A percentile compares a stretch with the other conserved stretches of the same genome.
These are phyloP conservation scores for Halictus rubicundus DNA, from an alignment of 1,140 invertebrate genomes.

Conservation along the genomic window DNA sequence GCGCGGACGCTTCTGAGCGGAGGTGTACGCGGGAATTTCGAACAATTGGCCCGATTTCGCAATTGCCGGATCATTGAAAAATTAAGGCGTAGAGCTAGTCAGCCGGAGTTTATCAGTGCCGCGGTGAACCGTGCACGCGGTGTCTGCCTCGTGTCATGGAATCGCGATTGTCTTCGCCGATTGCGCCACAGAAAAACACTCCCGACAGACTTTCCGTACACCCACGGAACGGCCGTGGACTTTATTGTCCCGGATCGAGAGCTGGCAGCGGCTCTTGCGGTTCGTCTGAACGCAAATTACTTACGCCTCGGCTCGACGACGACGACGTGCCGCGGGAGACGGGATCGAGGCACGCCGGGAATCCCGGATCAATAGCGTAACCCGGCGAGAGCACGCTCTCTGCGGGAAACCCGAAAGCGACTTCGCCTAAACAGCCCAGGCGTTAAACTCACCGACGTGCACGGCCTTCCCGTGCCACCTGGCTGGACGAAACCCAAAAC, in stretches of 20 bases:
- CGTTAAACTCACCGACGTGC: constrained; percentile 7
- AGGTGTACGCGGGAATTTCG: background rate
- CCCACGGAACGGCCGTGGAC: constrained; percentile 64
- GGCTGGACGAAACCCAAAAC: no score
- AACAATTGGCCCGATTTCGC: background rate
- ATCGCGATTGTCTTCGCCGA: constrained; percentile 46
- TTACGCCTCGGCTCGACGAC: constrained; percentile 57
- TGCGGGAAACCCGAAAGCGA: constrained; percentile 15
- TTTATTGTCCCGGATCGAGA: constrained; percentile 67
- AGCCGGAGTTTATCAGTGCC: background rate
- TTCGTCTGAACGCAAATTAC: constrained; percentile 64
- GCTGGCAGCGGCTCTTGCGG: constrained; percentile 45
- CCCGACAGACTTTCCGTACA: constrained; percentile 43
- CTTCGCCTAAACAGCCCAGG: background rate
- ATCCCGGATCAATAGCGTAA: constrained; percentile 46
- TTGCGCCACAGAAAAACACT: constrained; percentile 33
- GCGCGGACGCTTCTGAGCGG: no score
- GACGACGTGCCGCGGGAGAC: constrained; percentile 50
- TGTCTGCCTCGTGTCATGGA: constrained; percentile 26
- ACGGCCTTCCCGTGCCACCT: no score
- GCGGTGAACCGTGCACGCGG: constrained; percentile 2
- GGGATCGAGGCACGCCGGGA: constrained; percentile 37
- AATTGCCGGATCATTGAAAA: constrained; percentile 6
- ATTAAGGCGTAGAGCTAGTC: constrained; percentile 9
- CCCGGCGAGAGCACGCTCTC: constrained; percentile 1